These are phyloP conservation scores for Noctilio leporinus DNA, from an alignment of 2,113 vertebrate species.

Conservation along the genomic window DNA sequence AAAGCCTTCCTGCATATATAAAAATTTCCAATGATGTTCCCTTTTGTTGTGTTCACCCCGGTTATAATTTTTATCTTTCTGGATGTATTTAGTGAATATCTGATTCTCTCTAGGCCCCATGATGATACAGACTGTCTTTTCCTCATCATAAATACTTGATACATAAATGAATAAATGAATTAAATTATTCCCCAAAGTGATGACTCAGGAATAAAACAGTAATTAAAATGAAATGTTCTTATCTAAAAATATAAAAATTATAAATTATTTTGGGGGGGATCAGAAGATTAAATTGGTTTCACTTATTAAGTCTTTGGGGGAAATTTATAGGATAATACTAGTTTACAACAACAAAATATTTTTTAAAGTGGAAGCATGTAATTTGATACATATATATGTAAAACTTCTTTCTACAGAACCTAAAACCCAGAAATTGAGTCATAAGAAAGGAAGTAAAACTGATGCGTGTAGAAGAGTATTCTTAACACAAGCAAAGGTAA, in stretches of 20 bases:
- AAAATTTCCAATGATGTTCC: conserved; percentile 1
- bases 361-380: background rate
- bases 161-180: conserved; percentile 1
- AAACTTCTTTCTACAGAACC: conserved; percentile 78
- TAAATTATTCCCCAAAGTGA: background rate
- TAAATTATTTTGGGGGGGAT: conserved; percentile 2
- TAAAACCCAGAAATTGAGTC: conserved; percentile 82
- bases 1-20: background rate
- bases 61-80: conserved; percentile 20
- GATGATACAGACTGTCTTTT: background rate
- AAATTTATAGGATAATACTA: background rate
- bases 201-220: background rate
- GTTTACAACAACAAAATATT: background rate
- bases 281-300: conserved; percentile 20
- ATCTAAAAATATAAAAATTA: background rate
- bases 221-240: conserved; percentile 17
- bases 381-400: conserved; percentile 29
- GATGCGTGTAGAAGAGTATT: conserved; percentile 88
- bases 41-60: background rate
- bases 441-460: conserved; percentile 81
- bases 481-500: conserved; percentile 93
- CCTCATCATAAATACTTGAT: conserved; percentile 3
- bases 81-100: background rate
- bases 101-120: background rate
- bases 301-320: background rate